Evolutionary conservation across 53 echinoderm and acorn worm genomes (phyloP).

Genomic region (Crossaster papposus): DNA sequence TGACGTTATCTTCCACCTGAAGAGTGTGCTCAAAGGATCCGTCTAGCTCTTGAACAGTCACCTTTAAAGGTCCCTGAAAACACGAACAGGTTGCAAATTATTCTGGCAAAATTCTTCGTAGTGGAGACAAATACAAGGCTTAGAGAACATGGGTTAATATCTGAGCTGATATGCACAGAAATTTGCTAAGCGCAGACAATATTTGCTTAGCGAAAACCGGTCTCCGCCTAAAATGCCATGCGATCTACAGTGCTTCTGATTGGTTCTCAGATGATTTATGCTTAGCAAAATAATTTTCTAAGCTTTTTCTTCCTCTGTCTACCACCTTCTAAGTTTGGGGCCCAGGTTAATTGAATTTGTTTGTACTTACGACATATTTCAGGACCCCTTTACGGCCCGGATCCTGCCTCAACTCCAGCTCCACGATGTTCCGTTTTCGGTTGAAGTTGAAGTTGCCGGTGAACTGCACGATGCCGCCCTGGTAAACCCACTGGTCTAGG

Average conservation of each 20-base stretch:
- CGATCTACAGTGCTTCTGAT: too few relatives aligned
- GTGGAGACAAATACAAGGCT: too few relatives aligned
- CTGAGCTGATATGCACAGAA: too few relatives aligned
- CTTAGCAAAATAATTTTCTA: neutral
- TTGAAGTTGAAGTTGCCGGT: slow-evolving; percentile 94
- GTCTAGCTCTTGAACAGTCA: slow-evolving; percentile 95
- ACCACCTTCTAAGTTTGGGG: neutral
- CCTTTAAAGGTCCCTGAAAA: slow-evolving; percentile 93
- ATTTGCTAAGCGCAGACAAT: too few relatives aligned
- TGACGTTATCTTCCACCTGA: slow-evolving; percentile 94
- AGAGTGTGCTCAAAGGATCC: slow-evolving; percentile 97
- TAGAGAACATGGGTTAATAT: too few relatives aligned
- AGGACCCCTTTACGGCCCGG: slow-evolving; percentile 83
- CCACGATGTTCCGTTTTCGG: slow-evolving; percentile 95
- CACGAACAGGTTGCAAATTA: neutral
- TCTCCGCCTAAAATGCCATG: too few relatives aligned
- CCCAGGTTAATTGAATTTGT: neutral
- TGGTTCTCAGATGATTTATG: neutral
- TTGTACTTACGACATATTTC: slow-evolving; percentile 91
- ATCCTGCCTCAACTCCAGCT: slow-evolving; percentile 91
- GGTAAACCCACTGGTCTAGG: slow-evolving; percentile 91
- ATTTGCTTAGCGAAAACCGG: too few relatives aligned
- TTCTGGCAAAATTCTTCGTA: too few relatives aligned
- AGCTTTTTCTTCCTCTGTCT: neutral
- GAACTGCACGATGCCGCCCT: slow-evolving; percentile 96